These are phyloP conservation scores for Rhodinocichla rosea DNA, from an alignment of 2,113 vertebrate species.

Conservation along the genomic window DNA sequence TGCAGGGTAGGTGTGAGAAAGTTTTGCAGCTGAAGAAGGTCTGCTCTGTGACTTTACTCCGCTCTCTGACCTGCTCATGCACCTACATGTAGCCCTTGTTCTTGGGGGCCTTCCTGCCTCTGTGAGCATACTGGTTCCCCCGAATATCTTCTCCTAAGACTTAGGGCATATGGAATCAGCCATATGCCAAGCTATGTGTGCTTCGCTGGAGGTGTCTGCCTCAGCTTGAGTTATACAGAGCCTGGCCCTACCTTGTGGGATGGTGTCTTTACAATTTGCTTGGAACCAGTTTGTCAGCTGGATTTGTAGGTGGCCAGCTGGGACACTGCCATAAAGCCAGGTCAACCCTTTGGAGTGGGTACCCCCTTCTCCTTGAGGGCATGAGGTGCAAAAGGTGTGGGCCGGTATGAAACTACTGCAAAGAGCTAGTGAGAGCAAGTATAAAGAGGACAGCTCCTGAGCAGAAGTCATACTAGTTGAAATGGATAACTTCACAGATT, in stretches of 20 bases:
- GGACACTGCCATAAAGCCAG: not conserved
- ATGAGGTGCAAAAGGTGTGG: not conserved
- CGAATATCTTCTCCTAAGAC: not conserved
- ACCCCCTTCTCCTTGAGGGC: not conserved
- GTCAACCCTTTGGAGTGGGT: not conserved
- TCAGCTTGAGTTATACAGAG: not conserved
- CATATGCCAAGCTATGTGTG: rapidly evolving
- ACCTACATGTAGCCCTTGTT: not conserved
- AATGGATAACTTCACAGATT: not conserved
- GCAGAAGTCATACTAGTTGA: not conserved
- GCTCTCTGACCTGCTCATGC: not conserved
- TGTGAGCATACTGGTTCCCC: not conserved
- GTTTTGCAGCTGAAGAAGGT: not conserved
- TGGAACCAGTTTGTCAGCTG: not conserved
- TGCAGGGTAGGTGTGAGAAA: not conserved
- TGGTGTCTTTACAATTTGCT: not conserved
- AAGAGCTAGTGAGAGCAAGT: not conserved
- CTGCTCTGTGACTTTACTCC: not conserved
- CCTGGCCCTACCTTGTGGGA: not conserved
- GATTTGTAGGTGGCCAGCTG: not conserved
- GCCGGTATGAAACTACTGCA: not conserved
- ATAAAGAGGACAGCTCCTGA: not conserved
- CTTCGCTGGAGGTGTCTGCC: not conserved
- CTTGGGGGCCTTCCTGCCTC: not conserved
- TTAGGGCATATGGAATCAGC: not conserved